These are phyloP conservation scores for Drosophila teissieri DNA, from an alignment of 1,140 invertebrate genomes.

Conservation along the genomic window DNA sequence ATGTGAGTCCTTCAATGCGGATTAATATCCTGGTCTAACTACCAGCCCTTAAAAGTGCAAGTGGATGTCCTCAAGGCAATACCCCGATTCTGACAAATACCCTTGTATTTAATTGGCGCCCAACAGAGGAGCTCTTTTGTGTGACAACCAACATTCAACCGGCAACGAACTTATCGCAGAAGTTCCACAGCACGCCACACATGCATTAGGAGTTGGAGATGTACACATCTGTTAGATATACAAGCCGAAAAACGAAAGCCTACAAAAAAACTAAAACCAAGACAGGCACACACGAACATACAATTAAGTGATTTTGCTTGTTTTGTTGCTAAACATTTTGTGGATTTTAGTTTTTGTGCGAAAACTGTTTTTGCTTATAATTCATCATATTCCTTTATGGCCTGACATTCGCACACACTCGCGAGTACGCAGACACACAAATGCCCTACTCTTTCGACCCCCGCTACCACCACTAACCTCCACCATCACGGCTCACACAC, in stretches of 20 bases:
- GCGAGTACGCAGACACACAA: conserved; percentile 53
- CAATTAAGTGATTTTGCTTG: conserved; percentile 74
- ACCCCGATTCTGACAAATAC: conserved; percentile 21
- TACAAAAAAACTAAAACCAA: conserved; percentile 1
- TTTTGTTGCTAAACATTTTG: conserved; percentile 67
- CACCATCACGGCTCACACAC: background rate
- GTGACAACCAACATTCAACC: conserved; percentile 45
- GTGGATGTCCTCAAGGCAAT: background rate
- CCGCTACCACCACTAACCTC: background rate
- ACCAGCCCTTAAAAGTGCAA: background rate
- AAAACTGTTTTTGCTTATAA: conserved; percentile 59
- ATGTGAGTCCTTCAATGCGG: background rate
- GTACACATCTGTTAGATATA: conserved; percentile 63
- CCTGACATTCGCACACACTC: conserved; percentile 73
- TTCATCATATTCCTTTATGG: conserved; percentile 76
- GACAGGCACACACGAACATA: conserved; percentile 26
- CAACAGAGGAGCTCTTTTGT: conserved; percentile 9
- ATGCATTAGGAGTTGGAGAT: conserved; percentile 66
- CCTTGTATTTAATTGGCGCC: conserved; percentile 58
- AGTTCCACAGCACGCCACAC: conserved; percentile 54
- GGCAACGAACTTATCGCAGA: conserved; percentile 37
- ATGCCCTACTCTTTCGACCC: conserved; percentile 25
- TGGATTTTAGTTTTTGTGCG: conserved; percentile 46
- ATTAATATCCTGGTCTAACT: background rate
- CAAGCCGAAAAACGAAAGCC: conserved; percentile 8